Percentiles rank a stretch among this genome's conserved stretches.
phyloP scores from a whole-genome alignment of 2,113 vertebrate genomes.

The Xiphorhynchus elegans region DNA sequence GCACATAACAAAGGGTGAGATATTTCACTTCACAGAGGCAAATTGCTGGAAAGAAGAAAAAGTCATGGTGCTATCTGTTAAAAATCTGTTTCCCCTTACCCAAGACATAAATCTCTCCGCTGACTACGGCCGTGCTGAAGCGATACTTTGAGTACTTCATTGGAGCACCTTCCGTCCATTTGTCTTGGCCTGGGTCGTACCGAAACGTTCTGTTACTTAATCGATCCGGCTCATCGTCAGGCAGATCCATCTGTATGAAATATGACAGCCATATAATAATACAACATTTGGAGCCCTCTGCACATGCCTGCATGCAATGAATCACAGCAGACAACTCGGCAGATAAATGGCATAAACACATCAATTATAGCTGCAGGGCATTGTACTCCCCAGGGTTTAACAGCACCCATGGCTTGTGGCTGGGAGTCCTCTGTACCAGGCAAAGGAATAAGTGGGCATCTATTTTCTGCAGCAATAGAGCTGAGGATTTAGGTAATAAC shows the following conservation, averaged over 20 bases:
- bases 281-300: slow-evolving; percentile 44
- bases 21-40: slow-evolving; percentile 40
- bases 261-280: slow-evolving; percentile 68
- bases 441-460: neutral
- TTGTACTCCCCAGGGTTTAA: neutral
- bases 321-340: slow-evolving; percentile 58
- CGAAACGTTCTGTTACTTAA: slow-evolving; percentile 90
- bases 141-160: slow-evolving; percentile 96
- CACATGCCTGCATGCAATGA: slow-evolving; percentile 30
- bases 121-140: slow-evolving; percentile 86
- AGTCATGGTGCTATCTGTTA: slow-evolving; percentile 36
- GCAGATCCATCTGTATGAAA: slow-evolving; percentile 84
- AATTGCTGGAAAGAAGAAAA: slow-evolving; percentile 50
- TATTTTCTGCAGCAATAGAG: neutral
- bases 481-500: neutral
- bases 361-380: slow-evolving; percentile 47
- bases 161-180: slow-evolving; percentile 84
- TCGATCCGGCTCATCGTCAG: slow-evolving; percentile 93
- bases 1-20: neutral
- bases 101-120: slow-evolving; percentile 90
- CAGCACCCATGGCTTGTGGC: slow-evolving; percentile 7
- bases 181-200: slow-evolving; percentile 88
- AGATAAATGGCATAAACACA: slow-evolving; percentile 70
- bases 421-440: neutral
- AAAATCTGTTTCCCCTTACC: slow-evolving; percentile 80